Base-by-base conservation (phyloP, 2,888 invertebrate species). In the Drosophila paranaensis region DNA sequence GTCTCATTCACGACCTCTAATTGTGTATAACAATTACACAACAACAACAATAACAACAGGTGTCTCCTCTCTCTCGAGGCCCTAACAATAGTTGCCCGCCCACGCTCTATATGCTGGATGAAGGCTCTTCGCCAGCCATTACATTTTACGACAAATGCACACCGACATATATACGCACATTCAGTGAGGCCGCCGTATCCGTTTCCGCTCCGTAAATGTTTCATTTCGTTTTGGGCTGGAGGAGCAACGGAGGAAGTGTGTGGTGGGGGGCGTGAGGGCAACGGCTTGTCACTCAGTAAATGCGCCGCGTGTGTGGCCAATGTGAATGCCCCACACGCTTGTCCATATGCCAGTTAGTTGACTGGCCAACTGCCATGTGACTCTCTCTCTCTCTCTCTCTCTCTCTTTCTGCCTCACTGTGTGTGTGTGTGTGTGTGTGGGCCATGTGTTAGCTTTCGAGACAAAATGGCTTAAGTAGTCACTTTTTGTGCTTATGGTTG, bases 381-480 rank as follows among this genome's bases (percentile, higher is more conserved):
- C 48, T 27, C 9, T 43, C 43, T 25, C 13, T 16, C 42, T 20
- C 42, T 60, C 2, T 51, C 10, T 35, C 30, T 33, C 27, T 27
- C 27, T 3, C 27, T 27, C 30, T 30, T 45, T n/a, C n/a, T n/a
- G n/a, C n/a, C n/a, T n/a, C n/a, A n/a, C n/a, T n/a, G n/a, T n/a
- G n/a, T 16, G 40, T 14, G 20, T 33, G 40, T 48, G 56, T 25
- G 14, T 39, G 69, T 54, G 70, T 68, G 71, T 60, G 30, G 67
- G 88, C 86, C 86, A 86, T 86, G 90, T 89, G 88, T 78, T 82
- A 73, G 88, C 81, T 79, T 86, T 77, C 76, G 69, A 82, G 88
- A 75, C 90, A 81, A 89, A 86, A 86, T 86, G 86, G 86, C 86
- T 86, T 86, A 89, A 89, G 86, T 89, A 86, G 88, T 86, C 90